A percentile compares a stretch with the other conserved stretches of the same genome.
These are phyloP conservation scores for Steinernema feltiae DNA, from an alignment of 1,140 invertebrate species.

Conservation along the genomic window DNA sequence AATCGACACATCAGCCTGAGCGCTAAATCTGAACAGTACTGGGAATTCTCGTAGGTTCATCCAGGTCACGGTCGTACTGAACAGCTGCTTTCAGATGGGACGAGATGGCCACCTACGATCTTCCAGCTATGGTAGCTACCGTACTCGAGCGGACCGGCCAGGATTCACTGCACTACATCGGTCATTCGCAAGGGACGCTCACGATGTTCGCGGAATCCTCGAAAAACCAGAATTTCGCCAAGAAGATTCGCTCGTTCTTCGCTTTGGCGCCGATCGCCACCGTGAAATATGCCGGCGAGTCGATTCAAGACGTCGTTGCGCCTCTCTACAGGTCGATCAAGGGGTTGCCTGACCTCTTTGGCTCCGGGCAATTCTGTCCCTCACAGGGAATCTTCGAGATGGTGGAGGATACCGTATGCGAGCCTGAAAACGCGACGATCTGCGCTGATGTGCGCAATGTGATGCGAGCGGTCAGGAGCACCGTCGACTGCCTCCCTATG, in stretches of 20 bases:
- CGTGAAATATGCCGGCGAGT: not conserved
- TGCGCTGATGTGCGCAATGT: not conserved
- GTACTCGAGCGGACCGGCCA: conserved; percentile 61
- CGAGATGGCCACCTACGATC: not conserved
- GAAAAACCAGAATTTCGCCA: not conserved
- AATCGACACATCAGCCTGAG: not conserved
- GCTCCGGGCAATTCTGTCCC: not conserved
- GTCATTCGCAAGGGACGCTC: conserved; percentile 60
- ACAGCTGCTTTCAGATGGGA: not conserved
- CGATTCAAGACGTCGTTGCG: no score
- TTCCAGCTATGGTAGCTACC: conserved; percentile 63
- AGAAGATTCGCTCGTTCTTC: conserved; percentile 18
- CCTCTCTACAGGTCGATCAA: no score
- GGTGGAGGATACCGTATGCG: no score
- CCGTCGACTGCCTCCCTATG: conserved; percentile 23
- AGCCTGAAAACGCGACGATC: no score
- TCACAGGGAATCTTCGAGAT: no score
- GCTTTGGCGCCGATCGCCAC: not conserved
- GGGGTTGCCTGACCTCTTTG: not conserved
- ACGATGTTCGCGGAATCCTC: conserved; percentile 58
- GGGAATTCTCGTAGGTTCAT: not conserved
- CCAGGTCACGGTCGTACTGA: not conserved
- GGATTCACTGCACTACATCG: conserved; percentile 56
- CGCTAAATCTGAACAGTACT: not conserved
- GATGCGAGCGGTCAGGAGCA: conserved; percentile 22